Conservation (phyloP, 2,888 invertebrate genomes). For the Margaritifera margaritifera region DNA sequence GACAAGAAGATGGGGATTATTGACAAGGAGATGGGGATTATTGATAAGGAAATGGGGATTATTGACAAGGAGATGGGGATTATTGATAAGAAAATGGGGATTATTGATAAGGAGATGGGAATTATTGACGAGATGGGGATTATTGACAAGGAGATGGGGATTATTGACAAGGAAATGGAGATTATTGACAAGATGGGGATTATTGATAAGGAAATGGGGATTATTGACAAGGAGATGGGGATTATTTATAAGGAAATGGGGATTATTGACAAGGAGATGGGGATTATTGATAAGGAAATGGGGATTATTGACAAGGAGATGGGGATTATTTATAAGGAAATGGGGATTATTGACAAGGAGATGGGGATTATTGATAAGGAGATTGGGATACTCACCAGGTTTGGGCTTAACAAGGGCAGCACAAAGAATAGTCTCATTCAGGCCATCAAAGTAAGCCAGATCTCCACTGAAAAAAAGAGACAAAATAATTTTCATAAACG, state of each 20-base stretch:
- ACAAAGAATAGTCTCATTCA: constrained; percentile 93
- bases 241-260: too few species aligned
- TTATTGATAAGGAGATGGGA: background rate
- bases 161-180: too few species aligned
- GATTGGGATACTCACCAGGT: constrained; percentile 70
- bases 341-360: background rate
- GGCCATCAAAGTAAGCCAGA: constrained; percentile 96
- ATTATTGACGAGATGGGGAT: too few species aligned
- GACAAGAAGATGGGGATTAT: too few species aligned
- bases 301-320: background rate
- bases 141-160: background rate
- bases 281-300: background rate
- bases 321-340: background rate
- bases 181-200: too few species aligned
- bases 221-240: background rate
- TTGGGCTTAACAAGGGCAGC: constrained; percentile 92
- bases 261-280: background rate
- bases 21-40: background rate
- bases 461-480: constrained; percentile 82
- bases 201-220: background rate
- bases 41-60: background rate
- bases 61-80: background rate
- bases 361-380: background rate
- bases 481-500: constrained; percentile 1
- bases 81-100: background rate